Percentiles rank a stretch among this genome's conserved stretches.
phyloP scores from a whole-genome alignment of 2,113 vertebrate species.

The Pycnonotus jocosus region DNA sequence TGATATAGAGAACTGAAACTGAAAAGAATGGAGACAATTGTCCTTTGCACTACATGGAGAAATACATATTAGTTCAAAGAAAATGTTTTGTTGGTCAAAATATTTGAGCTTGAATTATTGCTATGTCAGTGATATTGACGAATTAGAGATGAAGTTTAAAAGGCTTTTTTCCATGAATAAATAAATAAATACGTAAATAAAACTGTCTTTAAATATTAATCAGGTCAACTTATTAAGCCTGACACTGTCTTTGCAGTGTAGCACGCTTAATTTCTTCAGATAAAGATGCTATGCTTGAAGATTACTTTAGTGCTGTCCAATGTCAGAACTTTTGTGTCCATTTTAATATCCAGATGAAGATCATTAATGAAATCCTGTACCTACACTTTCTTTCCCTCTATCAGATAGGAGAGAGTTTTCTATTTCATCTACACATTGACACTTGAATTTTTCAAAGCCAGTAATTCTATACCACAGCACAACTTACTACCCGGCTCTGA shows the following conservation, averaged over 20 bases:
- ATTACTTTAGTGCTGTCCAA: neutral
- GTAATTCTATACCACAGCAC: neutral
- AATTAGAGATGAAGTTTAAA: conserved; percentile 11
- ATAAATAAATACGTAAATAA: neutral
- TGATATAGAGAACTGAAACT: neutral
- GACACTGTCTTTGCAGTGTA: neutral
- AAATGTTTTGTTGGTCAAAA: neutral
- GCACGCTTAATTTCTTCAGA: conserved; percentile 8
- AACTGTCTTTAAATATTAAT: conserved; percentile 21
- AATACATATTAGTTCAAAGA: neutral
- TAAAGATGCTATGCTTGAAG: neutral
- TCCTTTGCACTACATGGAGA: neutral
- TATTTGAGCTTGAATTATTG: neutral
- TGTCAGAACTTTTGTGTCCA: neutral
- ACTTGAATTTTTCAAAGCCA: neutral
- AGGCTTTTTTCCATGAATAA: conserved; percentile 6
- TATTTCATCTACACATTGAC: neutral
- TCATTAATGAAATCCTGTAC: neutral
- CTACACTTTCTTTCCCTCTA: neutral
- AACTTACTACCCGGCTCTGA: neutral
- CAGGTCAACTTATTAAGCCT: neutral
- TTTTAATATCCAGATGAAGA: neutral
- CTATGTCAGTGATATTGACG: conserved; percentile 23
- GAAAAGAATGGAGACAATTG: neutral
- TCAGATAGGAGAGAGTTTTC: neutral